Percentiles rank a stretch among this genome's conserved stretches.
These are phyloP conservation scores for Napeogenes inachia DNA, from an alignment of 2,888 invertebrate genomes.

Conservation along the genomic window DNA sequence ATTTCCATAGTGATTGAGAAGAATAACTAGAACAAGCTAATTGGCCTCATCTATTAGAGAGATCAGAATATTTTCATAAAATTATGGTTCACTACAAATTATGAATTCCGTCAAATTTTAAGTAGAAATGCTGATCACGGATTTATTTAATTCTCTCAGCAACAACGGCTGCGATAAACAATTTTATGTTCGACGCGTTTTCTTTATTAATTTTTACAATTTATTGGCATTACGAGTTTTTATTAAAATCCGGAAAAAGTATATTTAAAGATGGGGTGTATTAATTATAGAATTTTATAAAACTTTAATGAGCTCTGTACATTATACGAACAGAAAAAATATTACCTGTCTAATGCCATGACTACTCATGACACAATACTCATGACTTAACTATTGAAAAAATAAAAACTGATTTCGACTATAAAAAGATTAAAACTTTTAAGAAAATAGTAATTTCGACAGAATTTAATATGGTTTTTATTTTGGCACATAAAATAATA, in stretches of 20 bases:
- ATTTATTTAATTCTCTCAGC: conserved; percentile 16
- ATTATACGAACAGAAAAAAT: no score
- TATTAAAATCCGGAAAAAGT: conserved; percentile 10
- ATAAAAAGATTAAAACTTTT: no score
- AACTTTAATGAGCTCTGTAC: neutral
- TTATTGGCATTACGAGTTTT: conserved; percentile 21
- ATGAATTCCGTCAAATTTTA: conserved; percentile 2
- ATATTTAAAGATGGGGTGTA: neutral
- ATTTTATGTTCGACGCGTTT: conserved; percentile 28
- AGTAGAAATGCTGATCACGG: conserved; percentile 7
- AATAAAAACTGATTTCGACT: no score
- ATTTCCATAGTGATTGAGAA: no score
- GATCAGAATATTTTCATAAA: neutral
- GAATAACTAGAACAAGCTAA: neutral
- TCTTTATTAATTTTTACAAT: conserved; percentile 28
- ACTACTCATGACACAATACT: no score
- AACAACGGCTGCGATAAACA: conserved; percentile 21
- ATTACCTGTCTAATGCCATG: no score
- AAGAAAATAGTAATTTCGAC: no score
- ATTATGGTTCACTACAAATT: neutral
- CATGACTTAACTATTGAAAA: no score
- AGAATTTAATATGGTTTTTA: no score
- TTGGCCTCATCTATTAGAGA: neutral
- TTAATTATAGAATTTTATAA: neutral
- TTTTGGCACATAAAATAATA: no score